Base-by-base conservation (phyloP, 1,140 invertebrate species). In the Drosophila tropicalis region DNA sequence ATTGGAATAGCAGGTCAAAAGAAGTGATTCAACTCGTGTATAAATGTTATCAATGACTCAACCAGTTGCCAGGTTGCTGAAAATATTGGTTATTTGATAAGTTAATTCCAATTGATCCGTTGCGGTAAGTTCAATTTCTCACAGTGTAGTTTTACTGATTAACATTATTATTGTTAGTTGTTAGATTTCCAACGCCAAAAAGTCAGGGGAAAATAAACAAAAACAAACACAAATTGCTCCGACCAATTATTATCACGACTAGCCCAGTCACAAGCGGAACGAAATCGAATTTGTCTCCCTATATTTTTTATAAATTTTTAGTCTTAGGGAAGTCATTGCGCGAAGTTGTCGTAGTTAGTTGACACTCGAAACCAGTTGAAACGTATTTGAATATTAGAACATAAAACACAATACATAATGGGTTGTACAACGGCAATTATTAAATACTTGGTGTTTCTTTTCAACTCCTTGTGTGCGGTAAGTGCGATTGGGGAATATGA, bases 381-480 rank as follows among this genome's bases (percentile, higher is more conserved):
- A 15, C 9, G 5, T 41, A 56, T 9, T 19, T 55, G 7, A 36
- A 36, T 39, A 39, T 39, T 13, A 13, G 4, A 39, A 56, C 44
- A 6, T 41, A 40, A 70, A 25, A 39, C 44, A 69, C 32, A 62
- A 61, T 29, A 25, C 29, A 29, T 29, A 67, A 90, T 90, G 87
- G 77, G 77, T 87, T 90, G 77, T 75, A 79, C 77, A 69, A 81
- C 80, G 64, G 51, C 66, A 36, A 69, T 71, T 41, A 78, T 90
- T 65, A 90, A 72, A 70, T 87, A 79, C 69, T 51, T 90, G 54
- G 73, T 78, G 12, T 83, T 90, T 39, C 51, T 90, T 7, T 83
- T 90, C 40, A 90, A 83, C 66, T 61, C 72, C 3, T 55, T 90
- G 19, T 83, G 85, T 47, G 67, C 72, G 81, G 86, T 90, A 61